Conservation (phyloP, 1,140 invertebrate genomes). For the Bombus waltoni region DNA sequence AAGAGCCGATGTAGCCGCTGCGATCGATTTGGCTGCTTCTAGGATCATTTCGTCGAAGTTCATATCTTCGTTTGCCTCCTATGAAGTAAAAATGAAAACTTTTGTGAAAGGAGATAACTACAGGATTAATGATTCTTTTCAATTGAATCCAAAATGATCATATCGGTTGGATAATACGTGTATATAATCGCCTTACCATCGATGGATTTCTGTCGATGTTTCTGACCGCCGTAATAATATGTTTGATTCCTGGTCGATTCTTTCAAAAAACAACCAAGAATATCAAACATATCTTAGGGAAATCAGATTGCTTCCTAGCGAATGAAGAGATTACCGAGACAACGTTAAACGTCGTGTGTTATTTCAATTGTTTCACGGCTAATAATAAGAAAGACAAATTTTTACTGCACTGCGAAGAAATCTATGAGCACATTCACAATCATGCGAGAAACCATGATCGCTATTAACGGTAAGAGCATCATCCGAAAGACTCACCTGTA, state of each 20-base stretch:
- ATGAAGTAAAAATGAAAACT: slow-evolving; percentile 59
- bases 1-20: slow-evolving; percentile 96
- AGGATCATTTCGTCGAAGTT: slow-evolving; percentile 99
- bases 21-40: slow-evolving; percentile 98
- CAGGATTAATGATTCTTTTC: not conserved
- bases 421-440: not conserved
- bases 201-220: slow-evolving; percentile 28
- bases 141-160: not conserved
- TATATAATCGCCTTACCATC: slow-evolving; percentile 1
- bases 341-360: not conserved
- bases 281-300: slow-evolving; percentile 99
- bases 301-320: slow-evolving; percentile 11
- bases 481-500: slow-evolving; percentile 82
- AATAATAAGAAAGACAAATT: not conserved
- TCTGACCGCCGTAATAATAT: slow-evolving; percentile 93
- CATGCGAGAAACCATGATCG: too few relatives aligned
- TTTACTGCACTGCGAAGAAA: not conserved
- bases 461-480: too few relatives aligned
- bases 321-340: not conserved
- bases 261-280: slow-evolving; percentile 97
- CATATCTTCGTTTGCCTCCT: slow-evolving; percentile 96
- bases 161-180: not conserved
- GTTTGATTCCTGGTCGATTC: slow-evolving; percentile 99
- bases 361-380: not conserved
- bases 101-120: not conserved